Conservation (phyloP, 30 jellyfish, hydroid and myxozoan species). For the Morbakka virulenta region DNA sequence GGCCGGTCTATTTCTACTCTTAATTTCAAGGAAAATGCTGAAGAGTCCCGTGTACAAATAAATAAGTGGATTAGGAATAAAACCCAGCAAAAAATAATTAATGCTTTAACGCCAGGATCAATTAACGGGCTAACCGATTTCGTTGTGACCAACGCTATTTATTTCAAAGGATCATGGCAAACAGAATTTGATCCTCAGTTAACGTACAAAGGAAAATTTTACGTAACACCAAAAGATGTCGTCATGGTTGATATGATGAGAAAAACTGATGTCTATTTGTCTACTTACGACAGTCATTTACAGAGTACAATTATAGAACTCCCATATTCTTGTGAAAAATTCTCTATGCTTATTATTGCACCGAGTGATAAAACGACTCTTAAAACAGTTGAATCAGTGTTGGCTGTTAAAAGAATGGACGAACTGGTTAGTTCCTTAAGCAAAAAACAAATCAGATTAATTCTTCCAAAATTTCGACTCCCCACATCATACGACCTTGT, state of each 20-base stretch:
- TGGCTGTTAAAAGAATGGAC: background rate
- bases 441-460: no score
- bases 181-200: background rate
- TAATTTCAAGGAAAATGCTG: background rate
- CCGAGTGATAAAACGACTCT: background rate
- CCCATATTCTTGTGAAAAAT: background rate
- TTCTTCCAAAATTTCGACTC: background rate
- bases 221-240: background rate
- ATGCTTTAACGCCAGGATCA: background rate
- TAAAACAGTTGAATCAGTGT: background rate
- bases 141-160: background rate
- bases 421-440: background rate
- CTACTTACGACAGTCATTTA: background rate
- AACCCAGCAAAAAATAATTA: background rate
- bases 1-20: background rate
- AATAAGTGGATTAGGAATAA: background rate
- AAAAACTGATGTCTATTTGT: background rate
- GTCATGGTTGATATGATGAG: background rate
- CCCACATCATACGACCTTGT: background rate
- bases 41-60: background rate
- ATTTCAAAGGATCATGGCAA: background rate
- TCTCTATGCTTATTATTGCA: background rate
- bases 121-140: background rate
- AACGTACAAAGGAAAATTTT: background rate
- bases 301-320: background rate